These are phyloP conservation scores for Bostrychus sinensis DNA, from an alignment of 2,113 vertebrate genomes.

Conservation along the genomic window DNA sequence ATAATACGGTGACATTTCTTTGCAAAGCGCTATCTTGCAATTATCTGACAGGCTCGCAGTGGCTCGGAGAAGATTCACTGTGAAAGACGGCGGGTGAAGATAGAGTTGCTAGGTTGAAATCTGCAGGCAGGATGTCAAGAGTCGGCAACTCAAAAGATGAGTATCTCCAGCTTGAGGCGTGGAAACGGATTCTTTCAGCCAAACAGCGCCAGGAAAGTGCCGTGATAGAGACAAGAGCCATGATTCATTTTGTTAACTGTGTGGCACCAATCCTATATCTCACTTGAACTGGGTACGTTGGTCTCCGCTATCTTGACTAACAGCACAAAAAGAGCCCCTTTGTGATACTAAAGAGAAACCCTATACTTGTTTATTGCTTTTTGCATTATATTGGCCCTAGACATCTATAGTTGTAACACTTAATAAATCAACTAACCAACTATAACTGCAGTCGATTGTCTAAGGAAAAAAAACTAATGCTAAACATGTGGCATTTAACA, in stretches of 20 bases:
- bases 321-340: no score
- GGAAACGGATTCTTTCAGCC: conserved; percentile 31
- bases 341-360: no score
- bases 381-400: no score
- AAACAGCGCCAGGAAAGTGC: conserved; percentile 12
- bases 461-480: no score
- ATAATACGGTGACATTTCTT: conserved; percentile 46
- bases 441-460: no score
- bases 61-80: conserved; percentile 14
- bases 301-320: neutral
- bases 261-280: neutral
- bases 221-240: conserved; percentile 12
- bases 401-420: no score
- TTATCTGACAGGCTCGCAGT: conserved; percentile 47
- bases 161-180: conserved; percentile 14
- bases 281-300: neutral
- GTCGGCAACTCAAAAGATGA: conserved; percentile 46
- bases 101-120: conserved; percentile 22
- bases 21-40: conserved; percentile 14
- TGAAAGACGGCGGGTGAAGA: conserved; percentile 25
- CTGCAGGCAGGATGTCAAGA: conserved; percentile 33
- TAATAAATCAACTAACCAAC: no score
- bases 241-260: conserved; percentile 19
- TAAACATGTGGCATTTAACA: no score
- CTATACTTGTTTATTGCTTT: no score